A percentile compares a stretch with the other conserved stretches of the same genome.
Conservation (phyloP, 2,888 invertebrate genomes). For the Theretra japonica region DNA sequence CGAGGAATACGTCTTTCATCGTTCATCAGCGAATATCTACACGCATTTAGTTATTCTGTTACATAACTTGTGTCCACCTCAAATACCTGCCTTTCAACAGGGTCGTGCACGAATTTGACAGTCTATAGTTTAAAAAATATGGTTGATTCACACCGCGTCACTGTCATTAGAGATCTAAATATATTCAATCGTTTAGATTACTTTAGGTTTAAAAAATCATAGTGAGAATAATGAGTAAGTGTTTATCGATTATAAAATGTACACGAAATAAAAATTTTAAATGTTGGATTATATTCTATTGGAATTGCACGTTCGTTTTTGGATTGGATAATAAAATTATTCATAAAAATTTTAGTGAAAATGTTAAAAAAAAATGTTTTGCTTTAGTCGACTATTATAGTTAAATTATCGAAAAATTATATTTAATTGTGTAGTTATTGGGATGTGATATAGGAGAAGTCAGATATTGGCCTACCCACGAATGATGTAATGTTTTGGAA, state of each 20-base stretch:
- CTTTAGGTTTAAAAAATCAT: conserved; percentile 43
- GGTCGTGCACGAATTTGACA: no score
- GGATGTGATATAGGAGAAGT: conserved; percentile 57
- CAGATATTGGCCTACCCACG: conserved; percentile 63
- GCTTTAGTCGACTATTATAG: conserved; percentile 35
- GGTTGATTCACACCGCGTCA: neutral
- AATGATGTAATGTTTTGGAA: conserved; percentile 41
- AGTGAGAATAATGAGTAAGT: conserved; percentile 54
- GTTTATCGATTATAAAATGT: conserved; percentile 42
- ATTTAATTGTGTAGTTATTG: conserved; percentile 51
- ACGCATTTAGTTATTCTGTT: no score
- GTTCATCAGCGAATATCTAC: no score
- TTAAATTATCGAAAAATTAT: conserved; percentile 53
- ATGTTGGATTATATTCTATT: conserved; percentile 31
- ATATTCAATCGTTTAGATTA: conserved; percentile 28
- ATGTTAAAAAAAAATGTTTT: conserved; percentile 39
- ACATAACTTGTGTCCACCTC: no score
- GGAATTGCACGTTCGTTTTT: conserved; percentile 25
- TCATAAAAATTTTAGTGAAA: conserved; percentile 45
- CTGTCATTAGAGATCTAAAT: conserved; percentile 18
- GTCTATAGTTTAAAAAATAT: neutral
- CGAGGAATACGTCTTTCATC: no score
- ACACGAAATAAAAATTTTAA: conserved; percentile 29
- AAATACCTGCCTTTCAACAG: no score
- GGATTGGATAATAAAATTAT: conserved; percentile 59